Percentiles rank a stretch among this genome's conserved stretches.
Evolutionary conservation across 2,113 vertebrate species (phyloP).

Genomic region (Calidris pugnax): DNA sequence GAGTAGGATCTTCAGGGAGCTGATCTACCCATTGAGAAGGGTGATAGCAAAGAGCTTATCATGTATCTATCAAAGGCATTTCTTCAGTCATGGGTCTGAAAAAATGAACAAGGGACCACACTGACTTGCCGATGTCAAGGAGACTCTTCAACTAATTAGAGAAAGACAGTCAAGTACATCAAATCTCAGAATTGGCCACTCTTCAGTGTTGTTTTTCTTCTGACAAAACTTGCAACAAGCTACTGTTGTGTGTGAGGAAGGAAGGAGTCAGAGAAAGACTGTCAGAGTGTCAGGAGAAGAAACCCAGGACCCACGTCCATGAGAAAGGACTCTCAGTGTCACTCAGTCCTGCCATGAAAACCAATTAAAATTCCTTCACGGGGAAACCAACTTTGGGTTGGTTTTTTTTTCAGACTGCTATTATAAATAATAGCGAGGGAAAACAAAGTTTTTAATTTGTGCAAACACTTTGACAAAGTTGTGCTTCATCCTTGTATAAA

Average conservation of each 20-base stretch:
- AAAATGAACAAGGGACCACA: not conserved
- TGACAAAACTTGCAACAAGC: not conserved
- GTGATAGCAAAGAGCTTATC: not conserved
- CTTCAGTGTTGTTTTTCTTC: not conserved
- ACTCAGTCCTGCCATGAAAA: not conserved
- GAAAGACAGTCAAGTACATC: not conserved
- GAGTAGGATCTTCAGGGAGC: not conserved
- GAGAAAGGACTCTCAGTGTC: not conserved
- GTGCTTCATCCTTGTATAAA: conserved; percentile 35
- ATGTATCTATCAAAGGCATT: not conserved
- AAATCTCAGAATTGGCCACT: not conserved
- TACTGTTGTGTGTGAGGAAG: not conserved
- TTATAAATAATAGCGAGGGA: conserved; percentile 40
- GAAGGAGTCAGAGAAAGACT: no score
- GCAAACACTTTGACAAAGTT: conserved; percentile 22
- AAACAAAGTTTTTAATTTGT: conserved; percentile 42
- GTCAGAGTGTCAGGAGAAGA: not conserved
- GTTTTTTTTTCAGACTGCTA: not conserved
- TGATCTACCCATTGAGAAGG: not conserved
- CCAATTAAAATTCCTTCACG: conserved; percentile 12
- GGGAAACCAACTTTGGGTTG: not conserved
- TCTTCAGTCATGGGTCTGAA: not conserved
- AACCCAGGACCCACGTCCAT: not conserved
- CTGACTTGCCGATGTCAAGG: not conserved
- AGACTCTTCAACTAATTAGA: not conserved